Percentiles rank a stretch among this genome's conserved stretches.
These are phyloP conservation scores for Siderastrea radians DNA, from an alignment of 92 coral and sea anemone genomes.

Conservation along the genomic window DNA sequence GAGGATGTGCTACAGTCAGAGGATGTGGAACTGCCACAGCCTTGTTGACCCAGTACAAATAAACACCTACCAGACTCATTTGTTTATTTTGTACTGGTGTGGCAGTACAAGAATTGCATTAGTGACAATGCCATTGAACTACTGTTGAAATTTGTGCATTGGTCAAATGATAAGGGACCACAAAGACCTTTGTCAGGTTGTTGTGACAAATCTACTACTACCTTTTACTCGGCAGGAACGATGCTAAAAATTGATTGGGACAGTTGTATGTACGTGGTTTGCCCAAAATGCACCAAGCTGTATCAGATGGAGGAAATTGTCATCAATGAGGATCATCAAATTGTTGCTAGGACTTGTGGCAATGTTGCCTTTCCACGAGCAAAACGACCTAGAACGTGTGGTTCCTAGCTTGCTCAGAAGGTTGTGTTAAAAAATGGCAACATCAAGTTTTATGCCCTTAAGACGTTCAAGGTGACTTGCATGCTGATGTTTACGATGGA, in stretches of 20 bases:
- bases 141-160: background rate
- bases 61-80: background rate
- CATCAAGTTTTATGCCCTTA: slow-evolving; percentile 33
- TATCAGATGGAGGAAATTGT: slow-evolving; percentile 13
- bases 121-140: background rate
- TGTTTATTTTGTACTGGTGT: background rate
- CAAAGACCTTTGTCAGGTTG: background rate
- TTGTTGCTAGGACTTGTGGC: slow-evolving; percentile 1
- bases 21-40: background rate
- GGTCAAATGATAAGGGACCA: background rate
- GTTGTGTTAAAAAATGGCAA: slow-evolving; percentile 35
- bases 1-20: background rate
- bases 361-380: slow-evolving; percentile 31
- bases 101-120: background rate
- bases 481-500: slow-evolving; percentile 68
- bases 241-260: slow-evolving; percentile 35
- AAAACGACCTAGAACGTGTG: slow-evolving; percentile 33
- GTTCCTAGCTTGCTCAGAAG: slow-evolving; percentile 47
- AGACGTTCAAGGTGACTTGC: slow-evolving; percentile 11
- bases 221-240: slow-evolving; percentile 41
- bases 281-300: slow-evolving; percentile 59
- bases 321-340: too few species aligned
- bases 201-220: slow-evolving; percentile 3
- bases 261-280: slow-evolving; percentile 16
- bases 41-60: background rate